Conservation (phyloP, 2,797 vertebrate genomes). For the Sebastes matsubarae region DNA sequence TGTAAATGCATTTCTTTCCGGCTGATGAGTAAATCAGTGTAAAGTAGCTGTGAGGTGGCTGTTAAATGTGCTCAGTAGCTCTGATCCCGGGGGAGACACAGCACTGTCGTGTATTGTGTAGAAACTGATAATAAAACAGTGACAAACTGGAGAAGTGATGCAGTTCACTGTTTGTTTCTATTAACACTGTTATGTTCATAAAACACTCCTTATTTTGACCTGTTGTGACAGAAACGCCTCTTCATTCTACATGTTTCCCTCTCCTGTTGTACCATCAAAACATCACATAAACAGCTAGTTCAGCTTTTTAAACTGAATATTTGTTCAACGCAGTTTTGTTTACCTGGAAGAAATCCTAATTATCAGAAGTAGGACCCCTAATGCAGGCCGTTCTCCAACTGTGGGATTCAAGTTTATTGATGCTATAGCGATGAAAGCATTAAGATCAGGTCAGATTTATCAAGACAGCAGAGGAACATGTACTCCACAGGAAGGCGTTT, state of each 20-base stretch:
- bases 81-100: conserved; percentile 21
- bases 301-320: neutral
- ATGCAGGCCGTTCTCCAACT: too few relatives aligned
- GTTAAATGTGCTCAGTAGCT: conserved; percentile 23
- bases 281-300: neutral
- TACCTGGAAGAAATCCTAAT: neutral
- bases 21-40: conserved; percentile 9
- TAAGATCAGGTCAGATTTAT: too few relatives aligned
- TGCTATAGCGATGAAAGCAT: too few relatives aligned
- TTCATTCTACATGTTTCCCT: neutral
- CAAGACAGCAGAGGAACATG: too few relatives aligned
- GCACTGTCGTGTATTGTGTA: neutral
- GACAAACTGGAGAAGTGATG: neutral
- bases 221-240: neutral
- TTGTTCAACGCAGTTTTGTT: too few relatives aligned
- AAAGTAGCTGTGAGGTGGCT: conserved; percentile 14
- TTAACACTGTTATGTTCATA: neutral
- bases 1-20: conserved; percentile 9
- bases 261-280: neutral
- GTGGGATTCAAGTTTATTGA: too few relatives aligned
- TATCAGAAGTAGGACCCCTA: neutral
- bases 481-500: too few relatives aligned
- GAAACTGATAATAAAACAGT: conserved; percentile 21
- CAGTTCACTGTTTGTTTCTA: neutral
- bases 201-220: neutral